Evolutionary conservation across 2,797 vertebrate species (phyloP).

Genomic region (Liasis olivaceus): DNA sequence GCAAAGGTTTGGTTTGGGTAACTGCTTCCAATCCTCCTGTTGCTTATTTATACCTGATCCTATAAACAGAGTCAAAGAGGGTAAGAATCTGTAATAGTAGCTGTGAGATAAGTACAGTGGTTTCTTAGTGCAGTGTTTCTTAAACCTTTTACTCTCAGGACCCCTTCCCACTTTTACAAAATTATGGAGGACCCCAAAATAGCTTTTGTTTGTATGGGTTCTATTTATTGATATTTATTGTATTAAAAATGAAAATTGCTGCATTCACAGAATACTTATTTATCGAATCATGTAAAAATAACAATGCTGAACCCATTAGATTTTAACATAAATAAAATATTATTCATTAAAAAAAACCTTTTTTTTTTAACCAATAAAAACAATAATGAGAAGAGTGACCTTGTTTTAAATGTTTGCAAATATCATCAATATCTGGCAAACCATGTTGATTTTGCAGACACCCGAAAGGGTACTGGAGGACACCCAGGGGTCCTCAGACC

Average conservation of each 20-base stretch:
- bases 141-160: neutral
- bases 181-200: neutral
- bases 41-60: constrained; percentile 44
- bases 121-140: constrained; percentile 2
- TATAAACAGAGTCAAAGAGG: constrained; percentile 46
- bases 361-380: neutral
- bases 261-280: neutral
- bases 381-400: neutral
- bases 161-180: neutral
- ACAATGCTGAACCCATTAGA: neutral
- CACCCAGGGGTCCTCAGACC: neutral
- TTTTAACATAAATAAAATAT: neutral
- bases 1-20: constrained; percentile 38
- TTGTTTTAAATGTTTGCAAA: neutral
- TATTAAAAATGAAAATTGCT: neutral
- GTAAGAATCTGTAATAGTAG: constrained; percentile 40
- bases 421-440: neutral
- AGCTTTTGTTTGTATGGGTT: neutral
- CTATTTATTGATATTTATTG: neutral
- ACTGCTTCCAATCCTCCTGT: constrained; percentile 57
- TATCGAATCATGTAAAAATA: neutral
- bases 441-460: neutral
- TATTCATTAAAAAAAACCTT: neutral
- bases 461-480: neutral
- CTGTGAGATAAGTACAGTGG: constrained; percentile 40